Evolutionary conservation across 1,140 invertebrate genomes (phyloP).

Genomic region (Yoshiicerus persimilis): DNA sequence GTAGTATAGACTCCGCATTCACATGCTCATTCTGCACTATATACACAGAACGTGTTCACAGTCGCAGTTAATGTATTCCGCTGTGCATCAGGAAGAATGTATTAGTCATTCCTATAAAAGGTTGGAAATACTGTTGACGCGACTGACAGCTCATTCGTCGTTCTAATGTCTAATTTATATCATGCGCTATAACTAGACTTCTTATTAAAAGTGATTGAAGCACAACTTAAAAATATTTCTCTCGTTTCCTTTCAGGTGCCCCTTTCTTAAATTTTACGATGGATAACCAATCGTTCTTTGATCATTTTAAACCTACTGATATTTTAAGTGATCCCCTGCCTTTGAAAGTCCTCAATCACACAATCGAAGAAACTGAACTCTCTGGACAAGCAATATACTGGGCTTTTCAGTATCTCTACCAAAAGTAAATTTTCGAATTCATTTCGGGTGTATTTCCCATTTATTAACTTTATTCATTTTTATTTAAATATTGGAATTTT

Average conservation of each 20-base stretch:
- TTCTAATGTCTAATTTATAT: too few relatives aligned
- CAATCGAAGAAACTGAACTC: conserved; percentile 68
- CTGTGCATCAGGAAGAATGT: neutral
- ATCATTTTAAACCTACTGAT: conserved; percentile 25
- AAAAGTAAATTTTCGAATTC: conserved; percentile 60
- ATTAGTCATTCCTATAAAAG: neutral
- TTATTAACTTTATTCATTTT: conserved; percentile 35
- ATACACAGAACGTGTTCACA: neutral
- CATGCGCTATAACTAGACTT: too few relatives aligned
- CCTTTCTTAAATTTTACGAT: neutral
- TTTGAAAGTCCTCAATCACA: conserved; percentile 68
- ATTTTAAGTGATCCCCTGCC: conserved; percentile 67
- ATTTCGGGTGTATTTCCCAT: conserved; percentile 43
- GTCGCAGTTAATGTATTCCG: neutral
- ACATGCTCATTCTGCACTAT: neutral
- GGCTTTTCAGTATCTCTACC: conserved; percentile 72
- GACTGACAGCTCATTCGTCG: neutral
- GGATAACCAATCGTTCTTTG: conserved; percentile 16
- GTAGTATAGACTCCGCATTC: neutral
- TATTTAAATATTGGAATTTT: neutral
- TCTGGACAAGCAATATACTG: conserved; percentile 75
- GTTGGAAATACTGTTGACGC: neutral
- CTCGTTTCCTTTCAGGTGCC: neutral
- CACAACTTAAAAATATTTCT: too few relatives aligned
- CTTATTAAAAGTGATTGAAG: too few relatives aligned